A percentile compares a stretch with the other conserved stretches of the same genome.
These are phyloP conservation scores for Adineta ricciae DNA, from an alignment of 2,888 invertebrate species.

Conservation along the genomic window DNA sequence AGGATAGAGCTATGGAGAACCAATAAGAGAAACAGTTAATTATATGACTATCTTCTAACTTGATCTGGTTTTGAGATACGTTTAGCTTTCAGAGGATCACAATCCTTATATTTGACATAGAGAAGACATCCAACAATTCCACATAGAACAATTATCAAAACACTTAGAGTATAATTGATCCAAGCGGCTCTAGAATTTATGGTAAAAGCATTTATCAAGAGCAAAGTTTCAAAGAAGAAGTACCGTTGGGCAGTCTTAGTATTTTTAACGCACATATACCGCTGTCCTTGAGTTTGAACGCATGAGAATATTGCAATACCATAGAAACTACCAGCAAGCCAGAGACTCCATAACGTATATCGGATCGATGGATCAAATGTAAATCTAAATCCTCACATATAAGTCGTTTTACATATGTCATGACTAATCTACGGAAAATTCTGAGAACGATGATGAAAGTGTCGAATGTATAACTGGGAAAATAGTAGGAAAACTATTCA, in stretches of 20 bases:
- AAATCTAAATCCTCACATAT: too few species aligned
- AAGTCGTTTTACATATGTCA: too few species aligned
- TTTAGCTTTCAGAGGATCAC: background rate
- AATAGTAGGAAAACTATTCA: too few species aligned
- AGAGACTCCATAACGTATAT: conserved; percentile 74
- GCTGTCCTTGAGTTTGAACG: conserved; percentile 83
- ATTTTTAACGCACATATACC: conserved; percentile 73
- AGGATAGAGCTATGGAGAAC: conserved; percentile 51
- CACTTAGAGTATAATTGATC: background rate
- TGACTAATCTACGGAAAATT: too few species aligned
- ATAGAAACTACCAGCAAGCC: conserved; percentile 75
- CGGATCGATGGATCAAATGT: conserved; percentile 66
- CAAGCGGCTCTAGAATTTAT: background rate
- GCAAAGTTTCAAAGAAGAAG: background rate
- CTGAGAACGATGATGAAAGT: too few species aligned
- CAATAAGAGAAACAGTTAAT: too few species aligned
- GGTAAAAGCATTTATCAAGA: too few species aligned
- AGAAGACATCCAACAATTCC: background rate
- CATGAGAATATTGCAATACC: conserved; percentile 84
- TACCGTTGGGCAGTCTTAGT: conserved; percentile 59
- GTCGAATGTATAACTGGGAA: too few species aligned
- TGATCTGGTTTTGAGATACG: background rate
- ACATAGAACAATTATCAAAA: background rate
- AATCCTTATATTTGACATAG: background rate
- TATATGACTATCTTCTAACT: background rate